These are phyloP conservation scores for Drosophila flavopinicola DNA, from an alignment of 2,888 invertebrate genomes.

Conservation along the genomic window DNA sequence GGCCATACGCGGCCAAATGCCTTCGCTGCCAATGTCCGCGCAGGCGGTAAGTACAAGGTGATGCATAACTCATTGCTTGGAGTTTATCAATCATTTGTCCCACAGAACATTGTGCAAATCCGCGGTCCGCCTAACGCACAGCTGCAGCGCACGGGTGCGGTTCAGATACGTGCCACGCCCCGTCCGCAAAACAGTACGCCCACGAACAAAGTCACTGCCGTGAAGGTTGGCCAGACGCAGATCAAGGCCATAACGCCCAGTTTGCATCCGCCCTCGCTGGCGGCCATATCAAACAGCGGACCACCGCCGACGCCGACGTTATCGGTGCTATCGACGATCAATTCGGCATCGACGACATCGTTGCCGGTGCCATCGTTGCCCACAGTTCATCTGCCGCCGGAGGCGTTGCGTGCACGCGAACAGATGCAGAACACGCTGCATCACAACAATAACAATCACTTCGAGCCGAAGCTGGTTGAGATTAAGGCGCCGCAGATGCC, in stretches of 20 bases:
- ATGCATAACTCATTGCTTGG: too few species aligned
- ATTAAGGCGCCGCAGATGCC: conserved; percentile 64
- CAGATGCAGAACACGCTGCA: conserved; percentile 77
- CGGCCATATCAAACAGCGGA: conserved; percentile 81
- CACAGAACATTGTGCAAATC: conserved; percentile 84
- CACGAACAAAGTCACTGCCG: conserved; percentile 80
- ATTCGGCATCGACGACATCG: conserved; percentile 76
- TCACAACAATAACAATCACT: conserved; percentile 74
- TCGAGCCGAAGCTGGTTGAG: conserved; percentile 71
- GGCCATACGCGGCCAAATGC: conserved; percentile 80
- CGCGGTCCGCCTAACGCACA: conserved; percentile 80
- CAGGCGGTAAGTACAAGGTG: conserved; percentile 80
- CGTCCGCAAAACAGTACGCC: conserved; percentile 74
- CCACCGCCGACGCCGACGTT: conserved; percentile 71
- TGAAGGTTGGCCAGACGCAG: conserved; percentile 84
- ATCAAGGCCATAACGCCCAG: conserved; percentile 82
- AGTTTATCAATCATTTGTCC: background rate
- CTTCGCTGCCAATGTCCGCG: conserved; percentile 77
- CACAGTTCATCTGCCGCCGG: conserved; percentile 81
- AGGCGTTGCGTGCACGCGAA: conserved; percentile 67
- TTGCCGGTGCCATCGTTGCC: conserved; percentile 82
- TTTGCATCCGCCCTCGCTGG: conserved; percentile 80
- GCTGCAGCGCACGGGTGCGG: conserved; percentile 80
- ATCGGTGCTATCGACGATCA: conserved; percentile 80
- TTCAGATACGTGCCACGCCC: conserved; percentile 82